A percentile compares a stretch with the other conserved stretches of the same genome.
These are phyloP conservation scores for Ricordea florida DNA, from an alignment of 92 coral and sea anemone genomes.

Conservation along the genomic window DNA sequence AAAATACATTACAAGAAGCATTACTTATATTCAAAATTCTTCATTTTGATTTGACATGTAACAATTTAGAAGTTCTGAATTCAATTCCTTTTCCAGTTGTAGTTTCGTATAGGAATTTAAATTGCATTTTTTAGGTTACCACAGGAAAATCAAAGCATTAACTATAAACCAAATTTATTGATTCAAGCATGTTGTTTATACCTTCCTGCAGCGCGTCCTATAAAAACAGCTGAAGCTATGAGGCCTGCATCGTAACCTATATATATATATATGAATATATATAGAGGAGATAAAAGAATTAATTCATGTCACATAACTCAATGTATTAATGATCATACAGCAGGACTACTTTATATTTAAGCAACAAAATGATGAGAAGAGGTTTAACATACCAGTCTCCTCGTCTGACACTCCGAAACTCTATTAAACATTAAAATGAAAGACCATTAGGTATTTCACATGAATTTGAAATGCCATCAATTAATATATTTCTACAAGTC, in stretches of 20 bases:
- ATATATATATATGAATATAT: too few relatives aligned
- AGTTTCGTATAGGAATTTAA: too few relatives aligned
- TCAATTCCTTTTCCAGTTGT: too few relatives aligned
- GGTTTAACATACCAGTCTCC: conserved; percentile 54
- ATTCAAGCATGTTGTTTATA: not conserved
- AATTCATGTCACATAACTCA: not conserved
- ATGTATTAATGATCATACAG: not conserved
- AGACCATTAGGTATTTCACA: not conserved
- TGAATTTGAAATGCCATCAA: not conserved
- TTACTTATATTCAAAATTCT: too few relatives aligned
- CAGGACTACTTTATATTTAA: not conserved
- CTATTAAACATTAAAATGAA: conserved; percentile 12
- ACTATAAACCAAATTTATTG: too few relatives aligned
- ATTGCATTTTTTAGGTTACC: too few relatives aligned
- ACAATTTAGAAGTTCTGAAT: too few relatives aligned
- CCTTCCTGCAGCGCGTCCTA: conserved; percentile 75
- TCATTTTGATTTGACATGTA: too few relatives aligned
- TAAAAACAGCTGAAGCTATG: conserved; percentile 72
- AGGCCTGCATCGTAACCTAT: conserved; percentile 87
- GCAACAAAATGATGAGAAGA: not conserved
- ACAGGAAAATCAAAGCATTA: not conserved
- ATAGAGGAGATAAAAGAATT: not conserved
- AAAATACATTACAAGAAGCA: not conserved
- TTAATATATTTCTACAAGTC: not conserved
- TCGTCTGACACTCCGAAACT: conserved; percentile 78